A percentile compares a stretch with the other conserved stretches of the same genome.
These are phyloP conservation scores for Pheosia gnoma DNA, from an alignment of 2,888 invertebrate genomes.

Conservation along the genomic window DNA sequence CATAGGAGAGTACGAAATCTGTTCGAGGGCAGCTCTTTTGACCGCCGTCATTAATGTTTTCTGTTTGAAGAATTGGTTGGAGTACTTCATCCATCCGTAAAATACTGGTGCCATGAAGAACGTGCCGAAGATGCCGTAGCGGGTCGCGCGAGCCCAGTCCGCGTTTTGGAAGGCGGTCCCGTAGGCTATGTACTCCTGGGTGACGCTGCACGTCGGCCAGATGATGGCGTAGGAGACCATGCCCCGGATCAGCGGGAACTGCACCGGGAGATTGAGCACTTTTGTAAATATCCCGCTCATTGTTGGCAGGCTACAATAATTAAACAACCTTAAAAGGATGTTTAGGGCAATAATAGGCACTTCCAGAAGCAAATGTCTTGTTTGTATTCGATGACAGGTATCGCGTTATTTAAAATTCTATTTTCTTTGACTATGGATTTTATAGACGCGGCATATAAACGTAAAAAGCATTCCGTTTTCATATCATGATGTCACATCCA, in stretches of 20 bases:
- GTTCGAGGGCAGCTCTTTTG: constrained; percentile 84
- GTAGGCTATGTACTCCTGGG: constrained; percentile 83
- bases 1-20: constrained; percentile 88
- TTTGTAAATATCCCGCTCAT: constrained; percentile 73
- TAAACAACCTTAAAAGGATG: no score
- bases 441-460: no score
- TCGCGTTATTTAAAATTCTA: no score
- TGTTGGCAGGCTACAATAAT: background rate
- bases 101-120: constrained; percentile 91
- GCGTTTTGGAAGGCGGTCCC: constrained; percentile 52
- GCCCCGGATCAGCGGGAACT: constrained; percentile 81
- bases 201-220: constrained; percentile 88
- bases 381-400: no score
- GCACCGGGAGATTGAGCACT: constrained; percentile 66
- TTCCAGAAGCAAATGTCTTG: no score
- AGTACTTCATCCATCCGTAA: constrained; percentile 88
- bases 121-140: constrained; percentile 89
- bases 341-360: no score
- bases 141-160: constrained; percentile 85
- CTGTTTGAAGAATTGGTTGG: constrained; percentile 56
- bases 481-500: no score
- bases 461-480: no score
- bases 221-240: constrained; percentile 88
- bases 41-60: constrained; percentile 57
- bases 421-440: no score